Evolutionary conservation across 2,113 vertebrate species (phyloP).

Genomic region (Lepisosteus osseus): DNA sequence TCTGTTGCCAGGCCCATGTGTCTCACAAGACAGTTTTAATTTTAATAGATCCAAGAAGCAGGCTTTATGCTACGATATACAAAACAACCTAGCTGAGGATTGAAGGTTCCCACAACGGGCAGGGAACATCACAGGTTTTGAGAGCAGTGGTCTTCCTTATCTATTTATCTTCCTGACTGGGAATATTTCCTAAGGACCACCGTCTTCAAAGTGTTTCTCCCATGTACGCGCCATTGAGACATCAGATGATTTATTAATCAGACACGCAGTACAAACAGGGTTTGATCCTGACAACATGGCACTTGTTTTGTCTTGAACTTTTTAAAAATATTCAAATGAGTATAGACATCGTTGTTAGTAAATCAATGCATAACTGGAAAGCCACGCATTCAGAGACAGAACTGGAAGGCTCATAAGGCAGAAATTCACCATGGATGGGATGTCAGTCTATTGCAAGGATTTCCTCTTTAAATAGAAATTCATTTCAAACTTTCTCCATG

Average conservation of each 20-base stretch:
- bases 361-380: too few species aligned
- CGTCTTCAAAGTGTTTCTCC: constrained; percentile 37
- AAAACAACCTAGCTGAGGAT: constrained; percentile 1
- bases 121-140: not conserved
- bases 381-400: too few species aligned
- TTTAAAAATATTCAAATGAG: too few species aligned
- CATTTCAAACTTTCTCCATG: too few species aligned
- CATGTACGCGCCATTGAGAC: constrained; percentile 22
- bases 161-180: constrained; percentile 7
- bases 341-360: too few species aligned
- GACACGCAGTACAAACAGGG: too few species aligned
- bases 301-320: too few species aligned
- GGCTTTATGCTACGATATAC: not conserved
- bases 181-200: constrained; percentile 33
- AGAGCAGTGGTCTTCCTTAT: constrained; percentile 30
- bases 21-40: not conserved
- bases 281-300: too few species aligned
- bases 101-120: not conserved
- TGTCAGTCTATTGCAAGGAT: too few species aligned
- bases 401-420: too few species aligned
- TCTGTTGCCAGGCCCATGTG: not conserved
- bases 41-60: not conserved
- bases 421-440: too few species aligned
- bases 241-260: constrained; percentile 42
- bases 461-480: too few species aligned